phyloP scores from a whole-genome alignment of 2,888 invertebrate species.

The Agrochola lychnidis region DNA sequence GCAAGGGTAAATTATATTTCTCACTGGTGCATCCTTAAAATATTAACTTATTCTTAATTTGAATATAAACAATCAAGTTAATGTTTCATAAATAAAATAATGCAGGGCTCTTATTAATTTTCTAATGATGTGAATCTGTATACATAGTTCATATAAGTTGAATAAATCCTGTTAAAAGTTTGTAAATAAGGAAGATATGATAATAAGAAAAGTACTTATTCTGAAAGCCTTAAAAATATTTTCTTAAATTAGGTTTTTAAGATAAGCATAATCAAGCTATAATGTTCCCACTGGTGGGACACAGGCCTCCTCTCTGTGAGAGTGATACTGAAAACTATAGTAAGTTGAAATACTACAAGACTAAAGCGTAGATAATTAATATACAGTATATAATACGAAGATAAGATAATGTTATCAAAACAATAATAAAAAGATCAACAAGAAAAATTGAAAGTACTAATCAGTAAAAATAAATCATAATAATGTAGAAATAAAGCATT shows the following conservation, averaged over 20 bases:
- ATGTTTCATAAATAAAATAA: background rate
- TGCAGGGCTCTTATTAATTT: background rate
- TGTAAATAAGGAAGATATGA: background rate
- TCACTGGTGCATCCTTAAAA: background rate
- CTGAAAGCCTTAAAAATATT: background rate
- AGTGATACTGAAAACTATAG: background rate
- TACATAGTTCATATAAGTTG: background rate
- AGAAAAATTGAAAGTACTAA: background rate
- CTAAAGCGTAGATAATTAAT: background rate
- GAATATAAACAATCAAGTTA: slow-evolving; percentile 12
- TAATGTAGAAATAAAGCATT: background rate
- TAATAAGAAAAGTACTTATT: background rate
- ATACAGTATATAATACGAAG: background rate
- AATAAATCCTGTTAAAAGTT: background rate
- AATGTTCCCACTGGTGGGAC: background rate
- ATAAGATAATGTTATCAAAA: slow-evolving; percentile 28
- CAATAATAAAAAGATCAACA: slow-evolving; percentile 14
- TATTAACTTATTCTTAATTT: slow-evolving; percentile 33
- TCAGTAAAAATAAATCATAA: background rate
- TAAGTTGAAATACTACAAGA: background rate
- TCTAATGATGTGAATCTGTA: background rate
- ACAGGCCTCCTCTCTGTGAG: background rate
- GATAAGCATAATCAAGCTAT: background rate
- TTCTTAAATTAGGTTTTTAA: background rate
- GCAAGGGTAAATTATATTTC: background rate